A percentile compares a stretch with the other conserved stretches of the same genome.
Evolutionary conservation across 2,888 invertebrate genomes (phyloP).

Genomic region (Entomobrya proxima): DNA sequence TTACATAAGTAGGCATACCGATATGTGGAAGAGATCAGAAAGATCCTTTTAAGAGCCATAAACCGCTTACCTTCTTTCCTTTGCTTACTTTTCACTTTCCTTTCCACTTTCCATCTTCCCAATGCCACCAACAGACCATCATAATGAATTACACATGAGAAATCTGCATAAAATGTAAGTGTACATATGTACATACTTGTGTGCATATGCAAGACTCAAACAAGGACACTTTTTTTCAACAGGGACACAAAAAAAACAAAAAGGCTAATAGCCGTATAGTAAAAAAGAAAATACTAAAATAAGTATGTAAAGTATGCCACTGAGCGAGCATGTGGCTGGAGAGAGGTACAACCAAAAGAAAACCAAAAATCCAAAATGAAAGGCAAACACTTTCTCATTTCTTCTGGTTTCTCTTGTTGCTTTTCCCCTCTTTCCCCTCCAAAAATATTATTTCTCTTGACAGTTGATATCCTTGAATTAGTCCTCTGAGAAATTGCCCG

Average conservation of each 20-base stretch:
- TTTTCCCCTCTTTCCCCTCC: background rate
- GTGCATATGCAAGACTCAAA: background rate
- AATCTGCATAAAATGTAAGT: background rate
- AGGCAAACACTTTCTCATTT: background rate
- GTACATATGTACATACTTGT: background rate
- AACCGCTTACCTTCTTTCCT: slow-evolving; percentile 7
- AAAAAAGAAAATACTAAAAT: background rate
- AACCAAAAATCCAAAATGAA: background rate
- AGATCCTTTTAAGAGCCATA: background rate
- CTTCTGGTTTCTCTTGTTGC: background rate
- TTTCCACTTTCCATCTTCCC: background rate
- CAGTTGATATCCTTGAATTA: slow-evolving; percentile 54
- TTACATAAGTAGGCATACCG: slow-evolving; percentile 1
- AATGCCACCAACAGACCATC: too few species aligned
- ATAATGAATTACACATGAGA: slow-evolving; percentile 46
- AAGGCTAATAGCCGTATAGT: too few species aligned
- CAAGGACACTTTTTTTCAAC: background rate
- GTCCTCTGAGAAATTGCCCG: slow-evolving; percentile 45
- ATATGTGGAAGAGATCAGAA: background rate
- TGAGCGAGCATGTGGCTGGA: background rate
- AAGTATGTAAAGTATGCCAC: slow-evolving; percentile 3
- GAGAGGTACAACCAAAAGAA: background rate
- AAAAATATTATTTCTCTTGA: slow-evolving; percentile 42
- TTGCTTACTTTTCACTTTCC: background rate
- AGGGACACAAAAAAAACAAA: background rate